These are phyloP conservation scores for Scomberomorus guttatus DNA, from an alignment of 2,797 vertebrate genomes.

Conservation along the genomic window DNA sequence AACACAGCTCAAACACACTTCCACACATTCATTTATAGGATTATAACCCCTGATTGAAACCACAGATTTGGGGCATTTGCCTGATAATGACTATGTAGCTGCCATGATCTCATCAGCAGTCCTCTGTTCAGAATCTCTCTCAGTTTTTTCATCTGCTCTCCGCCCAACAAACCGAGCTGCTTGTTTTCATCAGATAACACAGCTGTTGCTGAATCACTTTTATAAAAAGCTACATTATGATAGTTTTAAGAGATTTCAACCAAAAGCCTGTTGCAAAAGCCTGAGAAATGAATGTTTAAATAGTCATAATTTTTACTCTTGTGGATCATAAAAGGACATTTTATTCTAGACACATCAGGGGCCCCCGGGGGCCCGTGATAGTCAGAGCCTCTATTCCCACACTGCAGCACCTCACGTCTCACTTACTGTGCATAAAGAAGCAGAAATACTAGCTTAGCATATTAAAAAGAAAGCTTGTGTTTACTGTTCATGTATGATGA, in stretches of 20 bases:
- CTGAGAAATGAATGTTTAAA: conserved; percentile 17
- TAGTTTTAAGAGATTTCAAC: conserved; percentile 14
- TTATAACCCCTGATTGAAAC: background rate
- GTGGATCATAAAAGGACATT: conserved; percentile 26
- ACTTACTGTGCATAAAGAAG: conserved; percentile 48
- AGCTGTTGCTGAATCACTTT: conserved; percentile 23
- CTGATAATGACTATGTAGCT: background rate
- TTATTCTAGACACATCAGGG: conserved; percentile 34
- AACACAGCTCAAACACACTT: too few relatives aligned
- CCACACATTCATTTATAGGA: background rate
- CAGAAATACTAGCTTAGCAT: conserved; percentile 30
- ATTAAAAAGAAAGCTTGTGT: conserved; percentile 34
- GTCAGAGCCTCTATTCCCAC: conserved; percentile 28
- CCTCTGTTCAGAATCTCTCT: too few relatives aligned
- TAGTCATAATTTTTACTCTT: conserved; percentile 33
- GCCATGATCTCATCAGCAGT: too few relatives aligned
- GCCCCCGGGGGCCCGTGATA: conserved; percentile 9
- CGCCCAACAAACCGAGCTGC: background rate
- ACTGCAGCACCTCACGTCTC: conserved; percentile 36
- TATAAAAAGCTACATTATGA: background rate
- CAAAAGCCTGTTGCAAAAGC: too few relatives aligned
- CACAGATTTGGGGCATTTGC: background rate
- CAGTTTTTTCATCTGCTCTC: too few relatives aligned
- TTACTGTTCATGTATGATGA: conserved; percentile 24
- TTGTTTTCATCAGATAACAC: background rate